phyloP scores from a whole-genome alignment of 1,140 invertebrate genomes.

The Belonocnema kinseyi region DNA sequence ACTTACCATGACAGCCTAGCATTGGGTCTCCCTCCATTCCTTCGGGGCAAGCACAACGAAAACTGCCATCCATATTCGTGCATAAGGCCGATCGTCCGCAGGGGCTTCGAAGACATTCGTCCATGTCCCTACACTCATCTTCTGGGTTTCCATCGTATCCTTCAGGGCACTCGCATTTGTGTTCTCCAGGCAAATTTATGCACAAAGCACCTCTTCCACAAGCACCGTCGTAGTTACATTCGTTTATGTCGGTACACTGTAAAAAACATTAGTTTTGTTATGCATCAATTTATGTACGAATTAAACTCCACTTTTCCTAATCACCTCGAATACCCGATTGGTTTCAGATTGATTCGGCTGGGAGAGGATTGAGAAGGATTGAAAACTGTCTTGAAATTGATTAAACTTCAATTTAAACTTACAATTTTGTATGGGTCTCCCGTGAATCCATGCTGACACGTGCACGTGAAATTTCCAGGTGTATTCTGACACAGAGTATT shows the following conservation, averaged over 20 bases:
- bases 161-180: conserved; percentile 88
- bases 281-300: background rate
- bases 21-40: conserved; percentile 86
- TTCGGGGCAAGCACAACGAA: conserved; percentile 84
- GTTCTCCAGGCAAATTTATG: conserved; percentile 85
- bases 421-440: conserved; percentile 92
- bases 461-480: conserved; percentile 91
- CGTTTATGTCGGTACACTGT: conserved; percentile 89
- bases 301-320: background rate
- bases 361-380: too few relatives aligned
- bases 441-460: conserved; percentile 87
- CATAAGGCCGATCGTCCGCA: conserved; percentile 86
- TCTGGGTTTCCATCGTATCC: conserved; percentile 87
- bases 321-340: too few relatives aligned
- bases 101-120: conserved; percentile 82
- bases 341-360: background rate
- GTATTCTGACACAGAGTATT: conserved; percentile 89
- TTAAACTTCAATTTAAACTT: conserved; percentile 70
- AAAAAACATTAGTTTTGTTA: background rate
- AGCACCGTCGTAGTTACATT: conserved; percentile 83
- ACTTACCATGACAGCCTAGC: conserved; percentile 82
- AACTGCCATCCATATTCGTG: conserved; percentile 84
- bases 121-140: conserved; percentile 81
- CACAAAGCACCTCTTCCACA: conserved; percentile 89
- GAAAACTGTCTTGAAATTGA: too few relatives aligned